Evolutionary conservation across 2,113 vertebrate species (phyloP).

Genomic region (Dasyprocta punctata): DNA sequence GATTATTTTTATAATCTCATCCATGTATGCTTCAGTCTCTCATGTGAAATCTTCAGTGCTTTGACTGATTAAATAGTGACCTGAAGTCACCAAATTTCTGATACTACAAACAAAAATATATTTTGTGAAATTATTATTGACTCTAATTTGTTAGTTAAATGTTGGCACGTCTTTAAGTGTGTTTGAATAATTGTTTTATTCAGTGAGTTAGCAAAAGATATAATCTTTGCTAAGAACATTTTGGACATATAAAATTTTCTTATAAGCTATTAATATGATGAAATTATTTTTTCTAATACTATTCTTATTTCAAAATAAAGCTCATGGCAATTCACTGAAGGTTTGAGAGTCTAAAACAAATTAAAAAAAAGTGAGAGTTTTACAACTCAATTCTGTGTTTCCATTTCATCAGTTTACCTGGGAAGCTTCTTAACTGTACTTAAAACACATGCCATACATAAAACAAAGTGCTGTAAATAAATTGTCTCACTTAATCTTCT

Average conservation of each 20-base stretch:
- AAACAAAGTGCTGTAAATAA: constrained; percentile 12
- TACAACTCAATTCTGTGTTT: constrained; percentile 28
- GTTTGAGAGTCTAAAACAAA: constrained; percentile 17
- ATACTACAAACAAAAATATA: not conserved
- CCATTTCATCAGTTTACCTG: constrained; percentile 3
- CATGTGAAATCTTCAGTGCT: not conserved
- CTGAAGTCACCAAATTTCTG: constrained; percentile 3
- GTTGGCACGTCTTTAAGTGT: not conserved
- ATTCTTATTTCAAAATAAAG: constrained; percentile 47
- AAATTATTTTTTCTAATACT: not conserved
- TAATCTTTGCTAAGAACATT: constrained; percentile 23
- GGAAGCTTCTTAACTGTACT: not conserved
- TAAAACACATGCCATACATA: constrained; percentile 15
- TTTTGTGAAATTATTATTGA: constrained; percentile 17
- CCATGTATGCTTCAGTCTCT: not conserved
- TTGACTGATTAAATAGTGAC: not conserved
- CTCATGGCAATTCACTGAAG: constrained; percentile 42
- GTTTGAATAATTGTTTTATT: constrained; percentile 13
- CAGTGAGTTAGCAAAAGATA: not conserved
- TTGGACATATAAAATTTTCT: constrained; percentile 37
- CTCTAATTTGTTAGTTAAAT: not conserved
- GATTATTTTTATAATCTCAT: constrained; percentile 40
- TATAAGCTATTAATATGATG: not conserved
- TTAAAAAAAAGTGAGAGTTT: not conserved
- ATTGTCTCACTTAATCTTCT: constrained; percentile 51